Evolutionary conservation across 1,140 invertebrate species (phyloP), one percentile per base, ranked within the genome.

Genomic region (Diachasmimorpha longicaudata): DNA sequence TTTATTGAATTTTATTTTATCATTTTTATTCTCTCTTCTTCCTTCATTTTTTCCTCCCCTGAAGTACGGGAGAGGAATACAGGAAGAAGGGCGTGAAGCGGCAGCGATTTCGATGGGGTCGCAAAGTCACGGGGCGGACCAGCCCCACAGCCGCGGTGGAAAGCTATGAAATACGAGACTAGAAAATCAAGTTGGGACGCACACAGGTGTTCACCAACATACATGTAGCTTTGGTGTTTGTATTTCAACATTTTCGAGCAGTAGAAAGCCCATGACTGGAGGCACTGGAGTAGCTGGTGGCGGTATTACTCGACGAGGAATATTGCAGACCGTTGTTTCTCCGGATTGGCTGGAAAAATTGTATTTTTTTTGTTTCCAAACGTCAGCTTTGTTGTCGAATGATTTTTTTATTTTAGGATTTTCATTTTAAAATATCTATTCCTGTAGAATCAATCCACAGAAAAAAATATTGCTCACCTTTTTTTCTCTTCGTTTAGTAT

Each of bases 141-240:
- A 31, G 48, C 70, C 52, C 25, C 44, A 48, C 37, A 71, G 46
- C 42, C 44, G 44, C 10, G 9, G 46, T 11, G 8, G 52, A 46
- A 31, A 10, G 44, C 70, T 36, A 71, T 55, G 70, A 71, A 71
- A 71, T 55, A 71, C 46, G 44, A 52, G 70, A 71, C 70, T 52
- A 46, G 44, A 71, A 71, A 71, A 71, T 71, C 70, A 52, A 42
- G 70, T 71, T 25, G 70, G 52, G 23, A n/a, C 44, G n/a, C 44
- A 52, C 44, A 46, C 39, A 11, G 23, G 16, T 5, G 36, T 6
- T 16, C 39, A 71, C 13, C 25, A 23, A 23, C 39, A n/a, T 71
- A 52, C 14, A 10, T 71, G 42, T 71, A n/a, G n/a, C 39, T 19
- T 23, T 19, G 16, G 70, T 31, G 44, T 46, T 23, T 36, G 69